phyloP scores from a whole-genome alignment of 2,797 vertebrate species.

The Toxotes lorentzi region DNA sequence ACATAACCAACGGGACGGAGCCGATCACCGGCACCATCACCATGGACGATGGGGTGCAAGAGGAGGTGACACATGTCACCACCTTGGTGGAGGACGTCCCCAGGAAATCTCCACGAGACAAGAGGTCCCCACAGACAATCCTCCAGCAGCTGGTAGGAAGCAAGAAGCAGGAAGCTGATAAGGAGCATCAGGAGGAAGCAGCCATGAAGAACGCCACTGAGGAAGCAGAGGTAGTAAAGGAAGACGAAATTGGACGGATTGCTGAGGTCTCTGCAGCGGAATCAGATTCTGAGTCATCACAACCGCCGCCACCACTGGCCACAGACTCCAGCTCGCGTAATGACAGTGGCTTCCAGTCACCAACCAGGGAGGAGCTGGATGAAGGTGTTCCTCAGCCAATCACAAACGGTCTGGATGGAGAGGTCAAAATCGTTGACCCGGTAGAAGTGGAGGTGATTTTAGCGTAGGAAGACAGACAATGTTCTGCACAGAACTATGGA shows the following conservation, averaged over 20 bases:
- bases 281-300: conserved; percentile 40
- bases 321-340: conserved; percentile 49
- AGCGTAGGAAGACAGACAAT: conserved; percentile 57
- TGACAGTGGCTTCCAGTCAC: conserved; percentile 77
- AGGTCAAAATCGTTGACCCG: conserved; percentile 54
- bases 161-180: conserved; percentile 38
- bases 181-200: conserved; percentile 42
- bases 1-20: conserved; percentile 67
- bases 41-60: conserved; percentile 70
- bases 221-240: conserved; percentile 70
- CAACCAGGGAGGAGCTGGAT: conserved; percentile 53
- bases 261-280: conserved; percentile 39
- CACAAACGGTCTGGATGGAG: conserved; percentile 47
- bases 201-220: conserved; percentile 59
- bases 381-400: conserved; percentile 39
- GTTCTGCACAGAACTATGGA: conserved; percentile 62
- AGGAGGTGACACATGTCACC: conserved; percentile 65
- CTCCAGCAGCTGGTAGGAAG: conserved; percentile 58
- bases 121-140: conserved; percentile 52
- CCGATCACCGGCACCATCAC: conserved; percentile 51
- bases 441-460: conserved; percentile 66
- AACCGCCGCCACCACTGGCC: neutral
- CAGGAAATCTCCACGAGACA: conserved; percentile 52
- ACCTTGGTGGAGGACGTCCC: conserved; percentile 52
- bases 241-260: conserved; percentile 44